These are phyloP conservation scores for Smithornis capensis DNA, from an alignment of 2,113 vertebrate genomes.

Conservation along the genomic window DNA sequence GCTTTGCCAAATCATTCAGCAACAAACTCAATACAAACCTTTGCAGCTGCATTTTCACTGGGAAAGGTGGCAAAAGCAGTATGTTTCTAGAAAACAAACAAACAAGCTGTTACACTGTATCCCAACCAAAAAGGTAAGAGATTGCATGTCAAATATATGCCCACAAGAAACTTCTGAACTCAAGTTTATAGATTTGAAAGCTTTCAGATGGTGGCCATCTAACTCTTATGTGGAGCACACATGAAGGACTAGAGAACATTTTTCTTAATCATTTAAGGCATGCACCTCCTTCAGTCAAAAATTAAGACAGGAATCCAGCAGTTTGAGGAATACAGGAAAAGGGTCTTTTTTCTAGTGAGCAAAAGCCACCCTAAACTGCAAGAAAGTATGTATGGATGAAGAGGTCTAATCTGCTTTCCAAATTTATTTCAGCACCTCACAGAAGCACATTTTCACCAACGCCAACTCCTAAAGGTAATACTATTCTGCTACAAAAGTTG, in stretches of 20 bases:
- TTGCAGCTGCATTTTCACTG: conserved; percentile 84
- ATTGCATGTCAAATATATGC: fast-evolving
- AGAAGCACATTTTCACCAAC: neutral
- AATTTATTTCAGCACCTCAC: neutral
- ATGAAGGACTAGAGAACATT: neutral
- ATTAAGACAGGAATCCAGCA: neutral
- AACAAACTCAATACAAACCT: conserved; percentile 73
- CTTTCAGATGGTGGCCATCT: fast-evolving
- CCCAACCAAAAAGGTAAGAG: neutral
- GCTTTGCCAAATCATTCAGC: neutral
- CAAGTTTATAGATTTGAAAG: neutral
- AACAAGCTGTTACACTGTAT: neutral
- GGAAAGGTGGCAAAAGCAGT: conserved; percentile 89
- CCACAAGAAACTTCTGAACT: fast-evolving
- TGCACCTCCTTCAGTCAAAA: neutral
- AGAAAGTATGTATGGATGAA: neutral
- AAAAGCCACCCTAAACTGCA: neutral
- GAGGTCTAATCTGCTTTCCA: neutral
- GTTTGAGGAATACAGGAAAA: neutral
- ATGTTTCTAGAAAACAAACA: conserved; percentile 85
- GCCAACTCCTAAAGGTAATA: neutral
- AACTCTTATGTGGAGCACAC: fast-evolving
- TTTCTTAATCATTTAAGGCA: neutral
- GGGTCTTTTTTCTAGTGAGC: fast-evolving
- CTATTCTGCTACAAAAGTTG: neutral